These are phyloP conservation scores for Salvelinus namaycush DNA, from an alignment of 2,113 vertebrate species.

Conservation along the genomic window DNA sequence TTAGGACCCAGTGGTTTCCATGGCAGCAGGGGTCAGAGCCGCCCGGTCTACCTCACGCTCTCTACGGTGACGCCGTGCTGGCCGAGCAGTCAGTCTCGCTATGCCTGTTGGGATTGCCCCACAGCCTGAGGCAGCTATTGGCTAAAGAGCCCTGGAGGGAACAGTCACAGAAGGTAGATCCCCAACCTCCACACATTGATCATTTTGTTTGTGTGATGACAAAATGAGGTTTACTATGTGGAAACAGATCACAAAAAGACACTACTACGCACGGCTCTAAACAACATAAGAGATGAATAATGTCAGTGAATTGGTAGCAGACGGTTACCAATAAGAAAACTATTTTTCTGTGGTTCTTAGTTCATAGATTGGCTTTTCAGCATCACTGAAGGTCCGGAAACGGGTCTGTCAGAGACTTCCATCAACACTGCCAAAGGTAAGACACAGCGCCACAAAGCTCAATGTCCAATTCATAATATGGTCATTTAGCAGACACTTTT, in stretches of 20 bases:
- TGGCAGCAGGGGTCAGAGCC: constrained; percentile 63
- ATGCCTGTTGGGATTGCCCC: constrained; percentile 76
- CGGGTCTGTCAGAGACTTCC: constrained; percentile 74
- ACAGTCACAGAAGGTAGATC: constrained; percentile 83
- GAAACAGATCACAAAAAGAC: too few relatives aligned
- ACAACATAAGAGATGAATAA: too few relatives aligned
- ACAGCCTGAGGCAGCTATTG: constrained; percentile 80
- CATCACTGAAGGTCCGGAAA: constrained; percentile 79
- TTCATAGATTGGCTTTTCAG: constrained; percentile 92
- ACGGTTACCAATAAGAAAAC: too few relatives aligned
- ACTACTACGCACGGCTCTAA: too few relatives aligned
- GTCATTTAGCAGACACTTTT: too few relatives aligned
- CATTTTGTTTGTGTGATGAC: neutral
- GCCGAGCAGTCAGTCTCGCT: constrained; percentile 68
- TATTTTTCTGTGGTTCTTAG: constrained; percentile 66
- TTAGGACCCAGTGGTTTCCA: constrained; percentile 80
- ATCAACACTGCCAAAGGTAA: constrained; percentile 83
- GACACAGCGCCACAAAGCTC: neutral
- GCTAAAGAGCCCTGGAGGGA: constrained; percentile 90
- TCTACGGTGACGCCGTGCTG: constrained; percentile 67
- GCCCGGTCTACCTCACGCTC: constrained; percentile 34
- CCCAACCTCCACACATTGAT: neutral
- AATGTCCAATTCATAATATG: too few relatives aligned
- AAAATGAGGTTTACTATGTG: too few relatives aligned
- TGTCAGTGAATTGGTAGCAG: too few relatives aligned